Conservation (phyloP, 2,113 vertebrate species). For the Syrrhaptes paradoxus region DNA sequence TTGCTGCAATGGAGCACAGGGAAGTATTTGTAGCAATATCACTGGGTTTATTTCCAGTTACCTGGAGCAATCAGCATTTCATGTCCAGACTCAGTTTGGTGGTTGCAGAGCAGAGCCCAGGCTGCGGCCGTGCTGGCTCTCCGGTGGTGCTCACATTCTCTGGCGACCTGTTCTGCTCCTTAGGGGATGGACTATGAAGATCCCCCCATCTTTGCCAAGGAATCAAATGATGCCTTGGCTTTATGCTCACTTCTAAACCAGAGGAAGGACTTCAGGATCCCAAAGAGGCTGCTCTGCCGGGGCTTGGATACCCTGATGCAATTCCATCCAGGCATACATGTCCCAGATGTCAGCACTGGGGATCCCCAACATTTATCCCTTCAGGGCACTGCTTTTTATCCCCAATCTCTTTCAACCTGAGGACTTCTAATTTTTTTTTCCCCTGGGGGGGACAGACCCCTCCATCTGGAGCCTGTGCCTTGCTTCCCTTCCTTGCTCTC, state of each 20-base stretch:
- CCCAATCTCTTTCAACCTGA: background rate
- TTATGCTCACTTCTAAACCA: background rate
- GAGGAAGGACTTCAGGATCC: background rate
- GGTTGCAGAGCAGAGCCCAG: background rate
- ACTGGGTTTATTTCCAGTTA: background rate
- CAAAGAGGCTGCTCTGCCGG: background rate
- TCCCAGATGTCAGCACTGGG: background rate
- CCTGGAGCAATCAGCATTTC: background rate
- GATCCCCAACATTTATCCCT: background rate
- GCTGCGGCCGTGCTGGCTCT: background rate
- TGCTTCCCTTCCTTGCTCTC: background rate
- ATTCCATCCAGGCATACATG: no score
- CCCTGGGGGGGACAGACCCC: accelerated
- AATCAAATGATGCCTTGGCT: background rate
- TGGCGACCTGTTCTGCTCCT: background rate
- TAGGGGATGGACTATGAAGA: no score
- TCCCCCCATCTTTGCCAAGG: background rate
- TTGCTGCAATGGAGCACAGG: background rate
- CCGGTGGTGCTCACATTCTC: accelerated
- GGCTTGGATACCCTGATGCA: background rate
- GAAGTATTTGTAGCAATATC: background rate
- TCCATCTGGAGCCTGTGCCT: accelerated
- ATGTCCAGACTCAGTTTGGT: background rate
- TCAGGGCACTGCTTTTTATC: background rate
- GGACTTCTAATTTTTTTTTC: background rate